A percentile compares a stretch with the other conserved stretches of the same genome.
These are phyloP conservation scores for Typhlomys cinereus DNA, from an alignment of 2,113 vertebrate genomes.

Conservation along the genomic window DNA sequence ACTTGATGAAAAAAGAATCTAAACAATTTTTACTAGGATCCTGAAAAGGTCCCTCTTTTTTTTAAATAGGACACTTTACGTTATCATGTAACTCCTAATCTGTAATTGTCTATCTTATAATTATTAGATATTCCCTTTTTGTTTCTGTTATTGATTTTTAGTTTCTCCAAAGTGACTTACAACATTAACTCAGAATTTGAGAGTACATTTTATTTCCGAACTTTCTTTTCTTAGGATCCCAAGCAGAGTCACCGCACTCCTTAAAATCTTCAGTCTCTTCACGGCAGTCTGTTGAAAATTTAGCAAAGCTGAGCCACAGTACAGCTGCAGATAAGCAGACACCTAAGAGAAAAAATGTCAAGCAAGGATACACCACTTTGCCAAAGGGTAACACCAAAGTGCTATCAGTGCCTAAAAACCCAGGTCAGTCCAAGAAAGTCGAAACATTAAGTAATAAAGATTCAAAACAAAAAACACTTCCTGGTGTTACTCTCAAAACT, in stretches of 20 bases:
- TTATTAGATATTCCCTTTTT: conserved; percentile 15
- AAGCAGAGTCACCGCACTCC: conserved; percentile 83
- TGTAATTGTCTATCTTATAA: neutral
- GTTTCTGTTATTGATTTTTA: conserved; percentile 46
- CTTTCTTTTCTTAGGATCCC: conserved; percentile 84
- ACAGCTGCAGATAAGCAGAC: conserved; percentile 78
- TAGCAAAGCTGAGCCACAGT: conserved; percentile 80
- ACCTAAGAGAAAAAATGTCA: conserved; percentile 88
- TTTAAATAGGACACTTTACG: neutral
- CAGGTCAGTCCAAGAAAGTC: conserved; percentile 80
- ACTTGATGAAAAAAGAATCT: conserved; percentile 41
- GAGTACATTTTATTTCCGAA: conserved; percentile 58
- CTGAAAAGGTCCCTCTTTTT: neutral
- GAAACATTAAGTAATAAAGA: conserved; percentile 82
- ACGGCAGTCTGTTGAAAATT: conserved; percentile 89
- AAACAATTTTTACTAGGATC: conserved; percentile 31
- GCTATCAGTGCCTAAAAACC: conserved; percentile 78
- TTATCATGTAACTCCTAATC: conserved; percentile 38
- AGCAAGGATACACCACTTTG: conserved; percentile 78
- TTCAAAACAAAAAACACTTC: conserved; percentile 79
- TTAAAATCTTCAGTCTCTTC: conserved; percentile 88
- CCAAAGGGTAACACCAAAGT: conserved; percentile 87
- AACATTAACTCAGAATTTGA: conserved; percentile 51
- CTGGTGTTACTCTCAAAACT: conserved; percentile 71
- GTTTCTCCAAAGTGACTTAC: conserved; percentile 56